Conservation (phyloP, 2,113 vertebrate genomes). For the Macquaria ambigua region DNA sequence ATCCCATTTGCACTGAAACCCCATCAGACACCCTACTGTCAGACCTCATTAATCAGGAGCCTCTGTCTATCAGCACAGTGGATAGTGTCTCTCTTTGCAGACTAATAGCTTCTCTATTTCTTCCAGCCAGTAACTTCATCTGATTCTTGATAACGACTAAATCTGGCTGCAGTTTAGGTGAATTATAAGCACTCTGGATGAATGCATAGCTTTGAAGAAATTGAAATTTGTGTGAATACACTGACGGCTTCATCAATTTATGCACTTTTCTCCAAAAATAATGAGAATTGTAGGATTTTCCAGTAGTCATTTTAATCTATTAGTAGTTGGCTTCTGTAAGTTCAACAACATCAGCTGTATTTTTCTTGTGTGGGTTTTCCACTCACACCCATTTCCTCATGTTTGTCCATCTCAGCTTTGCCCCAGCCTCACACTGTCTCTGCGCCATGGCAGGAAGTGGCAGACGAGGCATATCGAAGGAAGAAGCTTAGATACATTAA, state of each 20-base stretch:
- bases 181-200: not conserved
- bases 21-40: conserved; percentile 27
- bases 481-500: conserved; percentile 26
- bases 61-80: conserved; percentile 13
- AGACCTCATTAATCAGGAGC: conserved; percentile 31
- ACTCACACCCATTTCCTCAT: not conserved
- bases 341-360: not conserved
- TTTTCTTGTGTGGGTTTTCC: not conserved
- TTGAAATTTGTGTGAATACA: not conserved
- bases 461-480: not conserved
- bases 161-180: conserved; percentile 4
- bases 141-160: conserved; percentile 2
- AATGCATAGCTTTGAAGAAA: not conserved
- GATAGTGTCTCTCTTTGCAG: not conserved
- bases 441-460: not conserved
- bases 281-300: not conserved
- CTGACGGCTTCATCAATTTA: not conserved
- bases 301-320: not conserved
- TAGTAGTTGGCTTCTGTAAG: not conserved
- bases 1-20: conserved; percentile 33
- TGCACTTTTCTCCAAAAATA: not conserved
- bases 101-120: not conserved
- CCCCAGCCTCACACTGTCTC: not conserved
- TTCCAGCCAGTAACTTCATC: conserved; percentile 1
- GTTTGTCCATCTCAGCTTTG: not conserved